Evolutionary conservation across 2,888 invertebrate genomes (phyloP), one percentile per base, ranked within the genome.

Genomic region (Drosophila koepferae): DNA sequence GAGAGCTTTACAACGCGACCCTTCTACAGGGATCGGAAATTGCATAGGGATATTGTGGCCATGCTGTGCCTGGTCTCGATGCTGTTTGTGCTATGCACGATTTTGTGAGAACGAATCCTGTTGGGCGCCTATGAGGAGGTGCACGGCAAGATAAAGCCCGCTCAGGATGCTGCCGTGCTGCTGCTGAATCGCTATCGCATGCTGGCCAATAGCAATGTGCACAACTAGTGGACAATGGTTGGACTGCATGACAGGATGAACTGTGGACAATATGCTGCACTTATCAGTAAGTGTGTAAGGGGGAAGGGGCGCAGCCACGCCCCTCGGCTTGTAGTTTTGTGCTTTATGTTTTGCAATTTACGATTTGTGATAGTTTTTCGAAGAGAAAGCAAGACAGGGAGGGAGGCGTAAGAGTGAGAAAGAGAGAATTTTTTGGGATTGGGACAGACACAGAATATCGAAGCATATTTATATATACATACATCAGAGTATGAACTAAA

Each of bases 21-120:
- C 7, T 92, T 93, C 60, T 89, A 93, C 49, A 83, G 92, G 10
- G 93, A 93, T 84, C 90, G 92, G 18, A 92, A 90, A 61, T 84
- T 94, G 70, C 92, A 93, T 90, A 85, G 91, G 44, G 92, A 92
- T 62, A 92, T 92, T 80, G 91, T 92, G 58, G 90, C 91, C 54
- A 92, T 92, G 92, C 66, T 92, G 69, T 92, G 92, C 83, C 90
- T 93, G 67, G 92, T 93, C 18, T 86, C 92, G 20, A 77, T 93
- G 71, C 87, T 93, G 18, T 93, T 93, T 80, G 86, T 91, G 53
- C 80, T 93, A 49, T 93, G 93, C 77, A 92, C 93, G 64, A 91
- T 93, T 89, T 91, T 93, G 86, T 93, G 92, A 93, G 86, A 86
- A 59, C 77, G 80, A 77, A 83, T 91, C 56, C 72, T 86, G 65